A percentile compares a stretch with the other conserved stretches of the same genome.
These are phyloP conservation scores for Phalacrocorax brasilianus DNA, from an alignment of 2,113 vertebrate genomes.

Conservation along the genomic window DNA sequence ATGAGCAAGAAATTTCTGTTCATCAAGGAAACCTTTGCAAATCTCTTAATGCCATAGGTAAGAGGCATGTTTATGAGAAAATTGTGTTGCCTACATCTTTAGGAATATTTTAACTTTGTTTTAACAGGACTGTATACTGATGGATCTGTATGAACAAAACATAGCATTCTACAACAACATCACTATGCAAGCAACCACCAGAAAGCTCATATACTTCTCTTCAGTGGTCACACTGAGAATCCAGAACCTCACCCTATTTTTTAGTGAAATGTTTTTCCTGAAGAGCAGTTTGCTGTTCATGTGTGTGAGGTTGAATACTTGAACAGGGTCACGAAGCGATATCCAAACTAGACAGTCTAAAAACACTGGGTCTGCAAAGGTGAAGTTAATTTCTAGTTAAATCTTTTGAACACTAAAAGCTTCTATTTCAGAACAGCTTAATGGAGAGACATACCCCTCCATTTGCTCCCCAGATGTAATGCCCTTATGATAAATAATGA, in stretches of 20 bases:
- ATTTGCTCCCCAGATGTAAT: not conserved
- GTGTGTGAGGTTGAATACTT: not conserved
- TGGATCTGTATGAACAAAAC: not conserved
- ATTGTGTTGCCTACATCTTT: not conserved
- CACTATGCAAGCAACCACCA: not conserved
- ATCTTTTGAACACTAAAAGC: not conserved
- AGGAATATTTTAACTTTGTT: not conserved
- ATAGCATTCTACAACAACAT: not conserved
- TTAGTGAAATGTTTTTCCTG: not conserved
- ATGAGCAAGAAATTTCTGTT: not conserved
- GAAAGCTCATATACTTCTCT: not conserved
- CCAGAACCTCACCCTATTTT: not conserved
- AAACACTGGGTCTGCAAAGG: not conserved
- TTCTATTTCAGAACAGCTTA: not conserved
- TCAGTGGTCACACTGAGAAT: not conserved
- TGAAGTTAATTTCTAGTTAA: not conserved
- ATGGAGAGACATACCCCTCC: not conserved
- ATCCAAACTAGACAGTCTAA: not conserved
- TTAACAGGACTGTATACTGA: not conserved
- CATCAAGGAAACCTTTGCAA: not conserved
- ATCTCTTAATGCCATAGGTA: not conserved
- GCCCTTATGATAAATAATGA: not conserved
- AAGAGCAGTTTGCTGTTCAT: not conserved
- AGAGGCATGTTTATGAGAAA: fast-evolving
- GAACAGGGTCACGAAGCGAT: not conserved